These are phyloP conservation scores for Enoplosus armatus DNA, from an alignment of 2,797 vertebrate species.

Conservation along the genomic window DNA sequence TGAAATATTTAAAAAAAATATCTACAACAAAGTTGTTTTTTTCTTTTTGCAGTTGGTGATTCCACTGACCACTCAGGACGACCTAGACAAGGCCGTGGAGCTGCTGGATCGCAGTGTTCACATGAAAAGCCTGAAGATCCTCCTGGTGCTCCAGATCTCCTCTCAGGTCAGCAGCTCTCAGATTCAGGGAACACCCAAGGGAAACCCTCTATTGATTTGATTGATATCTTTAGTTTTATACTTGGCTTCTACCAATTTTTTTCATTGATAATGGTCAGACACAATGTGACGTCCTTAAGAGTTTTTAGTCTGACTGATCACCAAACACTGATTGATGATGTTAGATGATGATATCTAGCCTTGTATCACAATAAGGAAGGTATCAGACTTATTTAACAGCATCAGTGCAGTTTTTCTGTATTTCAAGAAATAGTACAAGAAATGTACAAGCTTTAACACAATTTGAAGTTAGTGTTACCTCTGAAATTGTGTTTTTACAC, in stretches of 20 bases:
- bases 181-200: no score
- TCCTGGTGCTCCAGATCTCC: conserved; percentile 92
- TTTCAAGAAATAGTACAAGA: neutral
- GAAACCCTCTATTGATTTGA: neutral
- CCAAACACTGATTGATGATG: neutral
- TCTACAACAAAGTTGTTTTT: neutral
- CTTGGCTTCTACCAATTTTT: neutral
- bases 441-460: neutral
- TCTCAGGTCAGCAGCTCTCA: conserved; percentile 86
- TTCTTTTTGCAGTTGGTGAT: conserved; percentile 90
- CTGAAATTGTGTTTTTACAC: neutral
- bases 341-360: neutral
- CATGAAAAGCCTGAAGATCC: conserved; percentile 98
- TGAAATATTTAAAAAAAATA: neutral
- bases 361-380: neutral
- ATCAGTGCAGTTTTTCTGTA: neutral
- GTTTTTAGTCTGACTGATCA: no score
- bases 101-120: conserved; percentile 96
- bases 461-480: neutral
- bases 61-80: conserved; percentile 95
- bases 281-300: no score
- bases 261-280: no score
- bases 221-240: neutral
- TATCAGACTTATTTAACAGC: neutral
- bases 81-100: conserved; percentile 97